Percentiles rank a stretch among this genome's conserved stretches.
phyloP scores from a whole-genome alignment of 2,888 invertebrate species.

The Bellardia bayeri region DNA sequence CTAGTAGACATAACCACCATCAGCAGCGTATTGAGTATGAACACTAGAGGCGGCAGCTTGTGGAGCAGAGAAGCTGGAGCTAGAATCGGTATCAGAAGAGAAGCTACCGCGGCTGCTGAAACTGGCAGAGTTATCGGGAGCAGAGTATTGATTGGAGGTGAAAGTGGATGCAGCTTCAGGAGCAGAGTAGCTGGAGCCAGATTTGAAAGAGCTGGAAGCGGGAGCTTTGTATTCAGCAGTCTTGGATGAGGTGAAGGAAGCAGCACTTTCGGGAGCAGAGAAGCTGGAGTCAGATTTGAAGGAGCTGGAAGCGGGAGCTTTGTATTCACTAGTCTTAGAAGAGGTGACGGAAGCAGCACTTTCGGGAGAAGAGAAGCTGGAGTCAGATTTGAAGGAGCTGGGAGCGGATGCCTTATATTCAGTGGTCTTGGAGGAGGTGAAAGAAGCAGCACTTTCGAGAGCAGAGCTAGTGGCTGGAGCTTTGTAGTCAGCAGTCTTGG shows the following conservation, averaged over 20 bases:
- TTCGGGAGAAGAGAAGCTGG: slow-evolving; percentile 59
- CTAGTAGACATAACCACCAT: slow-evolving; percentile 81
- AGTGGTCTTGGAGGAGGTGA: slow-evolving; percentile 53
- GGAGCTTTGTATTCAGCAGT: slow-evolving; percentile 49
- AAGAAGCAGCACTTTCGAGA: slow-evolving; percentile 39
- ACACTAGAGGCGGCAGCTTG: slow-evolving; percentile 62
- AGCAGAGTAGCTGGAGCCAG: slow-evolving; percentile 38
- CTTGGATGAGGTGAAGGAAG: slow-evolving; percentile 54
- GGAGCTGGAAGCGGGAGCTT: slow-evolving; percentile 42
- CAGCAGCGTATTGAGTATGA: slow-evolving; percentile 79
- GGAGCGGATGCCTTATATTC: slow-evolving; percentile 49
- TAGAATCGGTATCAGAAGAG: neutral
- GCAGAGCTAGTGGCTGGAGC: slow-evolving; percentile 63
- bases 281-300: slow-evolving; percentile 46
- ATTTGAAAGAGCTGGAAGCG: slow-evolving; percentile 38
- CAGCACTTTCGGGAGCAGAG: slow-evolving; percentile 63
- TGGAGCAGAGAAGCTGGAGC: slow-evolving; percentile 68
- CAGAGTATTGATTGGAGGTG: slow-evolving; percentile 21
- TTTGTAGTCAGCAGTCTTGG: slow-evolving; percentile 17
- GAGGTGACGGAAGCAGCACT: slow-evolving; percentile 51
- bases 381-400: slow-evolving; percentile 19
- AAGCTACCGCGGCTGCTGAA: neutral
- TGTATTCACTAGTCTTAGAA: slow-evolving; percentile 23
- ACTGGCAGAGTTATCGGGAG: neutral
- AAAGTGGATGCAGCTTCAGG: slow-evolving; percentile 29